These are phyloP conservation scores for Chamaetylas fuelleborni DNA, from an alignment of 2,113 vertebrate genomes.

Conservation along the genomic window DNA sequence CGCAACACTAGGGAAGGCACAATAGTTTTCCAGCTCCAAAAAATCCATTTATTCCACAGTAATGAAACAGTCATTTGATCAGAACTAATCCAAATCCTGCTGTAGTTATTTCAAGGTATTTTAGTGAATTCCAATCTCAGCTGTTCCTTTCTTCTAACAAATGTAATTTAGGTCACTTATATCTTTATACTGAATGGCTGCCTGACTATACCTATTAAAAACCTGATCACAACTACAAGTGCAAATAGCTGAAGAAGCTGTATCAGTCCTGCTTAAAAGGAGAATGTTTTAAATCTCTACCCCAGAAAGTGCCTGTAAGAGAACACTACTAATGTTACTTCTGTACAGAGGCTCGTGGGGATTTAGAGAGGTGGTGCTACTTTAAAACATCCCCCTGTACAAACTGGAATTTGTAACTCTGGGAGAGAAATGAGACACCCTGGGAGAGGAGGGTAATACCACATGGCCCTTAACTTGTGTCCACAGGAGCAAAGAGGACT, in stretches of 20 bases:
- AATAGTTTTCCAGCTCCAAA: constrained; percentile 14
- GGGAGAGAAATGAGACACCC: not conserved
- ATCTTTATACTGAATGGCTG: constrained; percentile 16
- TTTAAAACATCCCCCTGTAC: not conserved
- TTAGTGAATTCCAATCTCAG: constrained; percentile 22
- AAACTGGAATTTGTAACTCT: not conserved
- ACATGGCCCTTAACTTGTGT: not conserved
- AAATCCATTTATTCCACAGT: constrained; percentile 5
- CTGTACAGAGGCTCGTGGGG: not conserved
- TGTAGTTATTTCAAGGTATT: constrained; percentile 45
- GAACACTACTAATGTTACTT: not conserved
- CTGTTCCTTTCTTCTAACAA: constrained; percentile 19
- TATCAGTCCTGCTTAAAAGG: not conserved
- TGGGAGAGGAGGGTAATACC: not conserved
- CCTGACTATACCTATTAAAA: constrained; percentile 28
- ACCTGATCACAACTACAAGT: not conserved
- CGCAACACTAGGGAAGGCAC: not conserved
- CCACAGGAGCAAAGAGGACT: not conserved
- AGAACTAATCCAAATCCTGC: constrained; percentile 51
- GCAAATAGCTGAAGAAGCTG: constrained; percentile 19
- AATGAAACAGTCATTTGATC: constrained; percentile 29
- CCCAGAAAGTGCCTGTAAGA: not conserved
- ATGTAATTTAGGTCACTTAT: constrained; percentile 50
- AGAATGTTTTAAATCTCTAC: not conserved
- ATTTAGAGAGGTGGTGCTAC: not conserved